Evolutionary conservation across 2,888 invertebrate genomes (phyloP).

Genomic region (Trimorus sp.): DNA sequence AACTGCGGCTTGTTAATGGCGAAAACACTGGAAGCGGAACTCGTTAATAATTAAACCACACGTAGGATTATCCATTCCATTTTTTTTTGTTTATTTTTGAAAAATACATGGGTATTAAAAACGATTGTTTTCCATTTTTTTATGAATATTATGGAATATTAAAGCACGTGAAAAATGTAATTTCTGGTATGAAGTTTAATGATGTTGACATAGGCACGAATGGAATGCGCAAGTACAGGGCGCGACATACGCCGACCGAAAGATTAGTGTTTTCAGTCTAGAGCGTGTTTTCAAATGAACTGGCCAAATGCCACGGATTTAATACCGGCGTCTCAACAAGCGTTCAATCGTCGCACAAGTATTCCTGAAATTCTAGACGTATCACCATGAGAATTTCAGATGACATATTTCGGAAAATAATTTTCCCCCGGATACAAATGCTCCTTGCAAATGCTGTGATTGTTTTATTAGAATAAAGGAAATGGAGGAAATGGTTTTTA

Average conservation of each 20-base stretch:
- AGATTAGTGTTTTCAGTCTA: slow-evolving; percentile 60
- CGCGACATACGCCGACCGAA: slow-evolving; percentile 50
- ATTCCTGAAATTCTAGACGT: slow-evolving; percentile 17
- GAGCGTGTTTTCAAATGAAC: slow-evolving; percentile 54
- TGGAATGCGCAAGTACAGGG: slow-evolving; percentile 57
- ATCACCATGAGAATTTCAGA: background rate
- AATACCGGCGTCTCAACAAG: slow-evolving; percentile 46
- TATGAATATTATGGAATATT: slow-evolving; percentile 45
- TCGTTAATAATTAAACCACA: too few relatives aligned
- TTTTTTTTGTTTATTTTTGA: too few relatives aligned
- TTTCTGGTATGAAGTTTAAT: slow-evolving; percentile 52
- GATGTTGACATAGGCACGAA: slow-evolving; percentile 63
- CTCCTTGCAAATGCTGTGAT: too few relatives aligned
- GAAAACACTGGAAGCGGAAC: too few relatives aligned
- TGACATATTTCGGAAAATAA: too few relatives aligned
- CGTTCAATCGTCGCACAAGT: slow-evolving; percentile 45
- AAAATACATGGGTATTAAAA: too few relatives aligned
- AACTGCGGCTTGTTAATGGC: too few relatives aligned
- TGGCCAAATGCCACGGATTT: slow-evolving; percentile 62
- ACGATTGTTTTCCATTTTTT: slow-evolving; percentile 17
- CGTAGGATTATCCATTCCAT: too few relatives aligned
- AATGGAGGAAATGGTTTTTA: too few relatives aligned
- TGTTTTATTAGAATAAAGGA: too few relatives aligned
- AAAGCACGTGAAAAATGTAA: slow-evolving; percentile 51
- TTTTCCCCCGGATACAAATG: too few relatives aligned